Percentiles rank a stretch among this genome's conserved stretches.
Evolutionary conservation across 2,797 vertebrate genomes (phyloP).

Genomic region (Melanotaenia nigrans): DNA sequence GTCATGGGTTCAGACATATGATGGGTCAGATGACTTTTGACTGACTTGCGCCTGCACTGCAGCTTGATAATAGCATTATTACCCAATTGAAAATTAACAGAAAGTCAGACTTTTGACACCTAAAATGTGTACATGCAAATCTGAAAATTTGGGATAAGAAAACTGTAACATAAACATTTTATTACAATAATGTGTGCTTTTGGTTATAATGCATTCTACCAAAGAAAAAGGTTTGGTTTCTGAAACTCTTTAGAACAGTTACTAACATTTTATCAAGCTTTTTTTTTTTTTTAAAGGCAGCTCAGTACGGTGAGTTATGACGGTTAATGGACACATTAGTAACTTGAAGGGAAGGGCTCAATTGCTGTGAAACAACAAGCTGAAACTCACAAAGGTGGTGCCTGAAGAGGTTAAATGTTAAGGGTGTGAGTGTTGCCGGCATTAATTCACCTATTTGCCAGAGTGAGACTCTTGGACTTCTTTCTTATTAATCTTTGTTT

Average conservation of each 20-base stretch:
- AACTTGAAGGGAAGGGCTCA: slow-evolving; percentile 55
- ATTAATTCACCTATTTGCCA: slow-evolving; percentile 80
- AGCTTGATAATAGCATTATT: background rate
- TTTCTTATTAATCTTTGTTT: slow-evolving; percentile 80
- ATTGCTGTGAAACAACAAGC: slow-evolving; percentile 63
- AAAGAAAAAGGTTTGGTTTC: background rate
- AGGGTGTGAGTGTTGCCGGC: slow-evolving; percentile 71
- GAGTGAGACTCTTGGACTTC: slow-evolving; percentile 72
- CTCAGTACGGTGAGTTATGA: slow-evolving; percentile 22
- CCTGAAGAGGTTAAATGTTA: slow-evolving; percentile 82
- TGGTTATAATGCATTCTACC: background rate
- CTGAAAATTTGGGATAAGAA: background rate
- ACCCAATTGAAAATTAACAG: background rate
- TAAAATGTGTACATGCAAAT: background rate
- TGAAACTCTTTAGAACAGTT: background rate
- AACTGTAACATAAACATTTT: background rate
- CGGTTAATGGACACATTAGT: slow-evolving; percentile 64
- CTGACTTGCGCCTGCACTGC: background rate
- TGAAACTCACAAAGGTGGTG: slow-evolving; percentile 44
- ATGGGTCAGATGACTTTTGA: background rate
- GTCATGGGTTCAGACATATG: background rate
- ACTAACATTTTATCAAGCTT: too few species aligned
- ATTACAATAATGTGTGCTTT: background rate
- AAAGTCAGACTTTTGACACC: background rate
- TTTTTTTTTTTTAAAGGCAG: background rate